Conservation (phyloP, 1,140 invertebrate species). For the Caerostris darwini region DNA sequence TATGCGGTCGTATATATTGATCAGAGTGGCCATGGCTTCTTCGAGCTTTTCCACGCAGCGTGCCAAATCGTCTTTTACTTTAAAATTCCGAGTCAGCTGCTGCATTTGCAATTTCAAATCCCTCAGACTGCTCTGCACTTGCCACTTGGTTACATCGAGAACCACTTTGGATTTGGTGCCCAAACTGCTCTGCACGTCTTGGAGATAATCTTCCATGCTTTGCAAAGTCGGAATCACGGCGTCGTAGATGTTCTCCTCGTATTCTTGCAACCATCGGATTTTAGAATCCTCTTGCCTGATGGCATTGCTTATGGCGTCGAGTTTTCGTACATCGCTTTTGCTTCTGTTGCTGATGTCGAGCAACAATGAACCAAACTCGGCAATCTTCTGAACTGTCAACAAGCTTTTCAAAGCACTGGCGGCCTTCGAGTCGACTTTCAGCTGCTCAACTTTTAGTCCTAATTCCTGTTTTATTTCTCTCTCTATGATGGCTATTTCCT, state of each 20-base stretch:
- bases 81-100: neutral
- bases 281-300: neutral
- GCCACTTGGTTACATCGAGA: constrained; percentile 34
- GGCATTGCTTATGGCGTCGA: neutral
- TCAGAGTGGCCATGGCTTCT: neutral
- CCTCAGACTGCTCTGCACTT: constrained; percentile 17
- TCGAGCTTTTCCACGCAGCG: neutral
- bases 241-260: constrained; percentile 42
- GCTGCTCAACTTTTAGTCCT: neutral
- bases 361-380: neutral
- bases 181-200: neutral
- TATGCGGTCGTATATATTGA: neutral
- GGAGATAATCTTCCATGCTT: neutral
- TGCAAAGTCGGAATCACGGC: neutral
- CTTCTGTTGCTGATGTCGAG: neutral
- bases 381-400: neutral
- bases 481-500: neutral
- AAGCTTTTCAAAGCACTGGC: neutral
- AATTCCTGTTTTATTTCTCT: constrained; percentile 3
- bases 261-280: neutral
- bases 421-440: neutral
- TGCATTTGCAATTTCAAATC: neutral
- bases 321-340: neutral
- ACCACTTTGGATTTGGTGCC: neutral
- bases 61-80: neutral